phyloP scores from a whole-genome alignment of 2,797 vertebrate species.

The Megalops cyprinoides region DNA sequence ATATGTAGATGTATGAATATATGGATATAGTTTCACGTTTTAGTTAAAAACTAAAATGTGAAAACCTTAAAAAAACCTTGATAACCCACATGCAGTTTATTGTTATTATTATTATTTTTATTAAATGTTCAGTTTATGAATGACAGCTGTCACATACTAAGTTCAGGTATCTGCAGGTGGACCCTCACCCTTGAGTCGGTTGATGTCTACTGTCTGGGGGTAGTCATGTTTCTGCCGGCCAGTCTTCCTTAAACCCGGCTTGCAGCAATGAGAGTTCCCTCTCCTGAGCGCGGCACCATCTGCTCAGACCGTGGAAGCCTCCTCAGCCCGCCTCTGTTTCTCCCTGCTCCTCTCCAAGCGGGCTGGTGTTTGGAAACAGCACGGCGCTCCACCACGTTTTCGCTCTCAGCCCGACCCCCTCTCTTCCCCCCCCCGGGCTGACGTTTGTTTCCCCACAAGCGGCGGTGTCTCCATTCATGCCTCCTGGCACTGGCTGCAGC shows the following conservation, averaged over 20 bases:
- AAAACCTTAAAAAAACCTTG: no score
- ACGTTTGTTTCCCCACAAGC: slow-evolving; percentile 29
- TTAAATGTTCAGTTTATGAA: no score
- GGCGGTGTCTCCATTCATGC: neutral
- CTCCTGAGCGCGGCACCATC: neutral
- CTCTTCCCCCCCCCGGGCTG: slow-evolving; percentile 1
- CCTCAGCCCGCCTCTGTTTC: neutral
- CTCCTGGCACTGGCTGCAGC: slow-evolving; percentile 35
- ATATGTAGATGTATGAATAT: no score
- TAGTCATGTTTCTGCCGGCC: no score
- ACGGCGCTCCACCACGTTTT: neutral
- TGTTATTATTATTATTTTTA: no score
- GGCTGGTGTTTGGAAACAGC: slow-evolving; percentile 19
- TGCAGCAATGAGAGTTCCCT: neutral
- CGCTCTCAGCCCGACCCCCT: neutral
- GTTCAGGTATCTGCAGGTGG: no score
- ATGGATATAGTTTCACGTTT: neutral
- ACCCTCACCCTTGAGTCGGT: no score
- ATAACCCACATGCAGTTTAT: no score
- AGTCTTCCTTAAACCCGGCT: no score
- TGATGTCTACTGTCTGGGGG: no score
- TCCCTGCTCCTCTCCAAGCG: neutral
- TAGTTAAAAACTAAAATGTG: no score
- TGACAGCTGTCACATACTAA: no score
- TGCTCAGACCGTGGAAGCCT: neutral